Percentiles rank a stretch among this genome's conserved stretches.
These are phyloP conservation scores for Centropus unirufus DNA, from an alignment of 2,113 vertebrate genomes.

Conservation along the genomic window DNA sequence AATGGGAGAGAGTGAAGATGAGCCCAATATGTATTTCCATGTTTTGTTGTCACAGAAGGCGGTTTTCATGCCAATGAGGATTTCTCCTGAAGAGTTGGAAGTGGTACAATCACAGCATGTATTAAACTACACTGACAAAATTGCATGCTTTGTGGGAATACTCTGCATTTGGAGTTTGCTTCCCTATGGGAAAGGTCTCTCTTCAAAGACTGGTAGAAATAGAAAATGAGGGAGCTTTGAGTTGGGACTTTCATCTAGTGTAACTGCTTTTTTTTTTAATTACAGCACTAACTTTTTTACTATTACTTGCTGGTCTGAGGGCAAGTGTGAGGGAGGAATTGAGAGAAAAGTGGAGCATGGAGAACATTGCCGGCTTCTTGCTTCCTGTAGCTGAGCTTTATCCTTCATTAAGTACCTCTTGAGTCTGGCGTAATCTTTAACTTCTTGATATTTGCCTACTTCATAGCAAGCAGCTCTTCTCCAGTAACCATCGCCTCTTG, in stretches of 20 bases:
- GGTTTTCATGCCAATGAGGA: neutral
- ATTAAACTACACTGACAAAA: neutral
- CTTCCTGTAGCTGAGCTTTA: neutral
- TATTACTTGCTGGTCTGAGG: neutral
- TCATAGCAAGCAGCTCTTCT: neutral
- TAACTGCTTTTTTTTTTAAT: neutral
- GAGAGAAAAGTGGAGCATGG: neutral
- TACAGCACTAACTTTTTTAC: neutral
- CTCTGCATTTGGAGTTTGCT: neutral
- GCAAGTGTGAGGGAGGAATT: neutral
- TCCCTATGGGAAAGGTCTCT: neutral
- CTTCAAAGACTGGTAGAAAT: neutral
- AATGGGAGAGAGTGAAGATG: neutral
- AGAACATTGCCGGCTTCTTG: neutral
- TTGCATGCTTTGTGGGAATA: neutral
- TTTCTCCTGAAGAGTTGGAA: neutral
- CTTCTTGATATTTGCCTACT: neutral
- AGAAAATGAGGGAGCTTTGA: neutral
- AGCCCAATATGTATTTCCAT: neutral
- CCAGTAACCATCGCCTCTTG: neutral
- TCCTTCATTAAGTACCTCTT: neutral
- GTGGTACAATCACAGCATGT: neutral
- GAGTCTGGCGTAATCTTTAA: neutral
- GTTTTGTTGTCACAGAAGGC: neutral
- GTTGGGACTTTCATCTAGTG: neutral